Conservation (phyloP, 2,113 vertebrate species). For the Diglossa brunneiventris region DNA sequence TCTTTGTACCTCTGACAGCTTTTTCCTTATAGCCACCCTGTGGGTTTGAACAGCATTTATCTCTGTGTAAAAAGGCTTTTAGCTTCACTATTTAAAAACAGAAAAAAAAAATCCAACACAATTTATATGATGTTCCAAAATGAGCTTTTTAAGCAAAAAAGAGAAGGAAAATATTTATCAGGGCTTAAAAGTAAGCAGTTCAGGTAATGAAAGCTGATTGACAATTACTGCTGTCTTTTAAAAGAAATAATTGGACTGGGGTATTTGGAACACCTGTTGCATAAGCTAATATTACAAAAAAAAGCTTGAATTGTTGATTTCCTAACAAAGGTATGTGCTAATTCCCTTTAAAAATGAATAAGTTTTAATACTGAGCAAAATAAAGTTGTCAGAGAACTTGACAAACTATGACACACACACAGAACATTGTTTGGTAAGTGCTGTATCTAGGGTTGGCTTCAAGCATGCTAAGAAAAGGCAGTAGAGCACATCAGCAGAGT, state of each 20-base stretch:
- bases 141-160: background rate
- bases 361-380: background rate
- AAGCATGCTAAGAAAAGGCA: background rate
- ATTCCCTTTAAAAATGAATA: background rate
- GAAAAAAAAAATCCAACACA: background rate
- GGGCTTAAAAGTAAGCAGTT: background rate
- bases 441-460: background rate
- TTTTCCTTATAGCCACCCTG: background rate
- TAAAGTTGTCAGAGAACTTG: background rate
- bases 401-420: accelerated
- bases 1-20: background rate
- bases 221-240: background rate
- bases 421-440: background rate
- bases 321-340: background rate
- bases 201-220: background rate
- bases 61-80: background rate
- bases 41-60: slow-evolving; percentile 23
- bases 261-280: background rate
- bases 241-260: background rate
- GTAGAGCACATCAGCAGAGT: background rate
- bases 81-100: slow-evolving; percentile 19
- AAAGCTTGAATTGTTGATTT: background rate
- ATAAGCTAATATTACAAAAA: background rate
- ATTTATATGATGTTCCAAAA: background rate
- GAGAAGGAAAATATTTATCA: background rate